Percentiles rank a stretch among this genome's conserved stretches.
Conservation (phyloP, 92 coral and sea anemone genomes). For the Porites evermanni region DNA sequence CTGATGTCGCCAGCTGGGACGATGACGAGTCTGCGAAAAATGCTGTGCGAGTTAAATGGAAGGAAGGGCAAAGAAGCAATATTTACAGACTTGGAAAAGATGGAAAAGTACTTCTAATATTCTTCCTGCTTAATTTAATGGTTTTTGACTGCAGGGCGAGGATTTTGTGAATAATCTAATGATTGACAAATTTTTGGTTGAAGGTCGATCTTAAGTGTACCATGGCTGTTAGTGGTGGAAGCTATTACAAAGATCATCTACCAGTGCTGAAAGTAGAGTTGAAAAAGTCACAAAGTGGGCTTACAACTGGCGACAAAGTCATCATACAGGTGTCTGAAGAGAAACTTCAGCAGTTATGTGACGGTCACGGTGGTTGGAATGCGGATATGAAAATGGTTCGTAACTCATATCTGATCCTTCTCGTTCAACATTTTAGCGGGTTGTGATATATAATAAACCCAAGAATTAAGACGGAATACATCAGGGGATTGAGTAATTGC, state of each 20-base stretch:
- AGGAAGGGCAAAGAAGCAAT: conserved; percentile 30
- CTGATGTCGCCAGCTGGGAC: conserved; percentile 48
- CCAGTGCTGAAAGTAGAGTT: conserved; percentile 41
- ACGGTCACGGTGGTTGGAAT: conserved; percentile 75
- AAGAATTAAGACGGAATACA: no score
- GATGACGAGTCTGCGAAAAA: conserved; percentile 19
- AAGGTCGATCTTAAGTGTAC: conserved; percentile 69
- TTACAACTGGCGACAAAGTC: conserved; percentile 73
- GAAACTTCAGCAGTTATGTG: conserved; percentile 52
- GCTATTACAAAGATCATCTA: conserved; percentile 68
- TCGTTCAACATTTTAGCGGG: not conserved
- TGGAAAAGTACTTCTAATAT: conserved; percentile 60
- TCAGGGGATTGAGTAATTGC: no score
- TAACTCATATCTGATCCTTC: not conserved
- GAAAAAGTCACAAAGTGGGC: conserved; percentile 51
- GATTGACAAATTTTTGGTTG: no score
- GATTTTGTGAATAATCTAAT: no score
- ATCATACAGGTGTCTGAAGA: conserved; percentile 37
- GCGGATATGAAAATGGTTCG: conserved; percentile 64
- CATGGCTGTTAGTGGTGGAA: conserved; percentile 58
- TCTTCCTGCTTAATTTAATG: no score
- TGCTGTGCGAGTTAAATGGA: conserved; percentile 69
- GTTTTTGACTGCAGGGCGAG: no score
- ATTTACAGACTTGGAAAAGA: conserved; percentile 68
- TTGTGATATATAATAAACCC: no score